Percentiles rank a stretch among this genome's conserved stretches.
Evolutionary conservation across 1,140 invertebrate genomes (phyloP).

Genomic region (Aleiodes sp.): DNA sequence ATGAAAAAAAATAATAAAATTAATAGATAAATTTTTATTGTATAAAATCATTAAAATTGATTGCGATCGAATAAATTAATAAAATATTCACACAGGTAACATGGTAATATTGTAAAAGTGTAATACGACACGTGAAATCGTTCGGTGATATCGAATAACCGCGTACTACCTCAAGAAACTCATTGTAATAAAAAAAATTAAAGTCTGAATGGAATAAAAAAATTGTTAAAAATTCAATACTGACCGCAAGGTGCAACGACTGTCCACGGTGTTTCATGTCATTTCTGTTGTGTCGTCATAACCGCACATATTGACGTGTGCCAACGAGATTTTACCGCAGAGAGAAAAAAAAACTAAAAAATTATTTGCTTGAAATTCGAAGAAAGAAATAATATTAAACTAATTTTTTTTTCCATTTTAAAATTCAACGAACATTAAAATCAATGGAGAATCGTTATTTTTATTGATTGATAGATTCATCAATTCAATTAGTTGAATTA

Average conservation of each 20-base stretch:
- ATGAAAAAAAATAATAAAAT: too few species aligned
- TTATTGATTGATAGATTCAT: too few species aligned
- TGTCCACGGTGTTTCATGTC: neutral
- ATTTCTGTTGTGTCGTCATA: neutral
- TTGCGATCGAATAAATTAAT: neutral
- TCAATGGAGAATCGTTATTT: too few species aligned
- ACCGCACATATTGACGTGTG: slow-evolving; percentile 1
- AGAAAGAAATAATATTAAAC: too few species aligned
- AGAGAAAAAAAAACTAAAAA: neutral
- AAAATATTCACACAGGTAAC: neutral
- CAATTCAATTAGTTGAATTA: too few species aligned
- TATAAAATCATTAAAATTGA: neutral
- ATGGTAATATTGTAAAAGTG: slow-evolving; percentile 41
- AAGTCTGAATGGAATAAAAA: slow-evolving; percentile 14
- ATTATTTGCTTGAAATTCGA: too few species aligned
- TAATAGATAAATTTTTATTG: too few species aligned
- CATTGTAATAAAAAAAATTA: neutral
- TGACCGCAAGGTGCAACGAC: slow-evolving; percentile 35
- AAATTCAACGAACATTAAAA: too few species aligned
- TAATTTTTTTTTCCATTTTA: too few species aligned
- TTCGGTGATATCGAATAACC: slow-evolving; percentile 56
- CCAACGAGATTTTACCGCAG: neutral
- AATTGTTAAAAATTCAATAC: neutral
- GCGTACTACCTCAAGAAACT: slow-evolving; percentile 39
- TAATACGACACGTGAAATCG: slow-evolving; percentile 61